Base-by-base conservation (phyloP, 92 coral and sea anemone species). In the Phenganax subtilis region DNA sequence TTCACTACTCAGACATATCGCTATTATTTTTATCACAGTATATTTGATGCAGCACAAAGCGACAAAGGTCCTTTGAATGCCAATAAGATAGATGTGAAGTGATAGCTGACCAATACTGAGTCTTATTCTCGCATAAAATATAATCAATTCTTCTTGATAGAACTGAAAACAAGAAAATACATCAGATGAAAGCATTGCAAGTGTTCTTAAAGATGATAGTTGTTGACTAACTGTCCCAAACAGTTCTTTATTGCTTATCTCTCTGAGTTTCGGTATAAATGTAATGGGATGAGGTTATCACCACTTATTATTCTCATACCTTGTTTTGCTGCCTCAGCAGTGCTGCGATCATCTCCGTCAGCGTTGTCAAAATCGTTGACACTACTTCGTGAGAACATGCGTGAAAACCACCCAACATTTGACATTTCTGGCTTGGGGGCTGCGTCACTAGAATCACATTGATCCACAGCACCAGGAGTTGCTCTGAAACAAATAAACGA, bases 11-110 rank as follows among this genome's bases (percentile, higher is more conserved):
- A n/a, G 47, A 37, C 47, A 37, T 37, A 37, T 37, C 59, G 27
- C 17, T 52, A 54, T 30, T 79, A 51, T 63, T 44, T 16, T 31
- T 67, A 14, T 79, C 83, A 28, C 73, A 44, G 69, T 91, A 82
- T 86, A 92, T 88, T 69, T 90, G 91, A 72, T 96, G 91, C 29
- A 96, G 91, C 62, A 96, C 82, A 81, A 91, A 96, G 14, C 99
- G 89, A 68, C 90, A 92, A 27, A 92, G 92, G 67, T 96, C 99
- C 86, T 75, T 85, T 25, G 99, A 96, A 56, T 81, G 75, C 99
- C 99, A 96, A 89, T 96, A 96, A 10, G 99, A 89, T 51, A 89
- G 72, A 51, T 96, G 99, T 10, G 99, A 96, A 6, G 99, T 96
- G 15, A 96, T 96, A 52, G 99, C 99, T 47, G 99, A 90, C 91